These are phyloP conservation scores for Panthera leo DNA, from an alignment of 2,113 vertebrate species.

Conservation along the genomic window DNA sequence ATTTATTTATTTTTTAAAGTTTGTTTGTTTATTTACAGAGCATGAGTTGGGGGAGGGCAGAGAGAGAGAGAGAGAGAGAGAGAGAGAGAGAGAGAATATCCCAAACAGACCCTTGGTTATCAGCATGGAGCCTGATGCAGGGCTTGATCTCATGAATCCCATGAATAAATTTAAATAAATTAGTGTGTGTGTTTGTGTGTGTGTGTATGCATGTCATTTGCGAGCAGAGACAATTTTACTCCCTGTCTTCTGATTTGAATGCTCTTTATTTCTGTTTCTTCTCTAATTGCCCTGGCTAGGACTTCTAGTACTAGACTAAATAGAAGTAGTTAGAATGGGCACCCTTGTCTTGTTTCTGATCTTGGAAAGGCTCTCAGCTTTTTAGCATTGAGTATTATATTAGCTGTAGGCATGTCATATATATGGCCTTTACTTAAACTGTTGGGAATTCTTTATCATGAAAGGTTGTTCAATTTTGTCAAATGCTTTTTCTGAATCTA, in stretches of 20 bases:
- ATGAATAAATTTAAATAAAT: no score
- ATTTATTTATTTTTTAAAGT: background rate
- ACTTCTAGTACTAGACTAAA: background rate
- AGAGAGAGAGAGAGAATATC: no score
- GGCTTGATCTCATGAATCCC: no score
- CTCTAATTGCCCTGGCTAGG: background rate
- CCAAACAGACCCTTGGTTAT: no score
- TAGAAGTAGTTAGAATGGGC: background rate
- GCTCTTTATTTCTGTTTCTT: background rate
- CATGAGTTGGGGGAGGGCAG: no score
- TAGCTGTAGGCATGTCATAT: background rate
- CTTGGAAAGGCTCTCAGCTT: background rate
- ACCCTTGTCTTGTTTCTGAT: background rate
- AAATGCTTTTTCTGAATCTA: background rate
- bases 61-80: no score
- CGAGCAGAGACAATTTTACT: background rate
- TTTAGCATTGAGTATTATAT: background rate
- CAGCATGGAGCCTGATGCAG: no score
- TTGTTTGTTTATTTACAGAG: no score
- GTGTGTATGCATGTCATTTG: background rate
- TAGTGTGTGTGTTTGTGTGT: background rate
- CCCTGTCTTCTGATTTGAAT: background rate
- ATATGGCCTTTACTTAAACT: background rate
- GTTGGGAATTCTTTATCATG: background rate
- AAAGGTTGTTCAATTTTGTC: background rate